These are phyloP conservation scores for Biston betularia DNA, from an alignment of 2,888 invertebrate genomes.

Conservation along the genomic window DNA sequence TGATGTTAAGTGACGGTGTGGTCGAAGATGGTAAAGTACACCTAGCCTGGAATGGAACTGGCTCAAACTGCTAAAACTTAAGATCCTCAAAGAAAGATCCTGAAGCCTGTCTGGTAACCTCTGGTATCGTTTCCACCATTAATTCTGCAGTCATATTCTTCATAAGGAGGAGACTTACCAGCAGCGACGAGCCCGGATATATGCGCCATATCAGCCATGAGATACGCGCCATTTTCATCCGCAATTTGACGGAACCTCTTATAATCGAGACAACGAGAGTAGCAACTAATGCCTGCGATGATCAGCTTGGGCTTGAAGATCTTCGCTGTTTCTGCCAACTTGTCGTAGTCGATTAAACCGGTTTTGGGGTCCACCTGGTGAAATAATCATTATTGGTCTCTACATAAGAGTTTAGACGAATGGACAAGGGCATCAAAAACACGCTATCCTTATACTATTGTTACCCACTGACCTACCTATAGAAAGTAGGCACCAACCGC, in stretches of 20 bases:
- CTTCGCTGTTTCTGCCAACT: constrained; percentile 91
- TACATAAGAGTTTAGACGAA: too few relatives aligned
- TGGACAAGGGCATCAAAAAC: too few relatives aligned
- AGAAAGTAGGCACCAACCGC: too few relatives aligned
- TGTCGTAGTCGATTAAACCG: constrained; percentile 97
- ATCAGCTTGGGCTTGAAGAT: constrained; percentile 97
- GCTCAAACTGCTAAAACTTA: too few relatives aligned
- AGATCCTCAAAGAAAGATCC: too few relatives aligned
- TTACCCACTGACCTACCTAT: too few relatives aligned
- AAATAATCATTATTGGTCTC: constrained; percentile 4
- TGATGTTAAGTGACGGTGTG: too few relatives aligned
- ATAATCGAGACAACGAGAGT: constrained; percentile 97
- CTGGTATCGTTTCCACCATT: too few relatives aligned
- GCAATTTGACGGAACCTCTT: constrained; percentile 94
- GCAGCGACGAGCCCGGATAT: constrained; percentile 97
- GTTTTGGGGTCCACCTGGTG: constrained; percentile 89
- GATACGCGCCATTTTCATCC: constrained; percentile 93
- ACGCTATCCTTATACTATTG: too few relatives aligned
- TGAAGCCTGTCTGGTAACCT: too few relatives aligned
- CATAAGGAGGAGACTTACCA: constrained; percentile 68
- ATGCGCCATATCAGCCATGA: constrained; percentile 99
- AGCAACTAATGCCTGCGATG: constrained; percentile 97
- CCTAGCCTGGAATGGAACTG: too few relatives aligned
- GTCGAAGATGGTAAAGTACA: too few relatives aligned
- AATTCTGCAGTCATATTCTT: not conserved